These are phyloP conservation scores for Cyprinus carpio DNA, from an alignment of 2,113 vertebrate species.

Conservation along the genomic window DNA sequence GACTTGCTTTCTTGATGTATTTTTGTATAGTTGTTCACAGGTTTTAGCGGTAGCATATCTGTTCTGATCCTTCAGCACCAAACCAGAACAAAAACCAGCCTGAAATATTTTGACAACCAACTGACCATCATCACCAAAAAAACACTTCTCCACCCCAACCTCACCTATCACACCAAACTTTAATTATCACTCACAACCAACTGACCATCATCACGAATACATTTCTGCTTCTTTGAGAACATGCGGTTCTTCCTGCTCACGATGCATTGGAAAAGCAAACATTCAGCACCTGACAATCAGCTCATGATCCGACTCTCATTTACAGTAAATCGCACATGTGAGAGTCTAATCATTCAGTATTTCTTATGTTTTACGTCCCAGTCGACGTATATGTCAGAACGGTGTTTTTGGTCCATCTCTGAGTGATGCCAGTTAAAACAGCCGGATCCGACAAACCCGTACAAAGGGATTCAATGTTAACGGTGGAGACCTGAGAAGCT, in stretches of 20 bases:
- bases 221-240: constrained; percentile 38
- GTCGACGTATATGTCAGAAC: neutral
- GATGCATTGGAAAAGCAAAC: constrained; percentile 23
- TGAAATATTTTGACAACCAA: neutral
- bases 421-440: constrained; percentile 50
- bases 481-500: neutral
- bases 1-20: neutral
- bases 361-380: neutral
- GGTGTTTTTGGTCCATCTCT: constrained; percentile 22
- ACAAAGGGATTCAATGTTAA: constrained; percentile 19
- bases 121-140: too few relatives aligned
- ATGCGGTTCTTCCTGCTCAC: neutral
- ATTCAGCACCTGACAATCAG: constrained; percentile 14
- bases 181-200: constrained; percentile 45
- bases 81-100: neutral
- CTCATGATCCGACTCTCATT: neutral
- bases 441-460: constrained; percentile 7
- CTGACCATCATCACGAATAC: constrained; percentile 57
- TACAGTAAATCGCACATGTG: constrained; percentile 26
- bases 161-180: constrained; percentile 34
- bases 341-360: constrained; percentile 21
- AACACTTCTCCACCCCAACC: too few relatives aligned
- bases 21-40: neutral
- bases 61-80: neutral
- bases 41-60: neutral